These are phyloP conservation scores for Petrocephalus zakoni DNA, from an alignment of 2,113 vertebrate genomes.

Conservation along the genomic window DNA sequence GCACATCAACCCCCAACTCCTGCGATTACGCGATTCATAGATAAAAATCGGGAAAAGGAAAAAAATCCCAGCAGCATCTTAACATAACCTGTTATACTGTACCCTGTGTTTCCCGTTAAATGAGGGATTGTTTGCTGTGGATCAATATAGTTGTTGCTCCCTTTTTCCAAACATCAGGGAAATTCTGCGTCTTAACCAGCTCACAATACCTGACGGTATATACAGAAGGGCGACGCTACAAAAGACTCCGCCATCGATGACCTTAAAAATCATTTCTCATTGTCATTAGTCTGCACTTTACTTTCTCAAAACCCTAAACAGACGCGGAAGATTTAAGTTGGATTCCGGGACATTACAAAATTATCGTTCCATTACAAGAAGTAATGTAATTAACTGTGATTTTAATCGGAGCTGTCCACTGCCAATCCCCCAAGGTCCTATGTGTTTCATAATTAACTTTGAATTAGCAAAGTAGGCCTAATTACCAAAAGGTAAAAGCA, in stretches of 20 bases:
- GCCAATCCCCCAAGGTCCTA: background rate
- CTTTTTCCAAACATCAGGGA: background rate
- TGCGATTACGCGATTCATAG: too few relatives aligned
- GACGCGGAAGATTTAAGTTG: background rate
- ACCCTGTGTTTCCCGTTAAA: background rate
- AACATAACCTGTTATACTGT: background rate
- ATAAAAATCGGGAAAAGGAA: background rate
- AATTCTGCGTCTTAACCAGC: background rate
- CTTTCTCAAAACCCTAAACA: background rate
- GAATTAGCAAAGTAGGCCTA: constrained; percentile 1
- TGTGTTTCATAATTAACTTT: background rate
- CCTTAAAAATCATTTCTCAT: background rate
- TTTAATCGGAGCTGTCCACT: constrained; percentile 1
- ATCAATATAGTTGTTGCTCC: background rate
- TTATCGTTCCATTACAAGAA: background rate
- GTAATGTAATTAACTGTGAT: background rate
- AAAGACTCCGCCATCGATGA: background rate
- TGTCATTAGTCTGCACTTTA: background rate
- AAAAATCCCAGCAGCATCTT: background rate
- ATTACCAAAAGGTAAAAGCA: background rate
- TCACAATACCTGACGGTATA: background rate
- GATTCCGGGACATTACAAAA: background rate
- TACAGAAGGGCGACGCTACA: background rate
- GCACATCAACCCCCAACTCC: background rate
- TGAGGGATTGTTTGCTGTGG: background rate